Conservation (phyloP, 2,797 vertebrate species). For the Megalops cyprinoides region DNA sequence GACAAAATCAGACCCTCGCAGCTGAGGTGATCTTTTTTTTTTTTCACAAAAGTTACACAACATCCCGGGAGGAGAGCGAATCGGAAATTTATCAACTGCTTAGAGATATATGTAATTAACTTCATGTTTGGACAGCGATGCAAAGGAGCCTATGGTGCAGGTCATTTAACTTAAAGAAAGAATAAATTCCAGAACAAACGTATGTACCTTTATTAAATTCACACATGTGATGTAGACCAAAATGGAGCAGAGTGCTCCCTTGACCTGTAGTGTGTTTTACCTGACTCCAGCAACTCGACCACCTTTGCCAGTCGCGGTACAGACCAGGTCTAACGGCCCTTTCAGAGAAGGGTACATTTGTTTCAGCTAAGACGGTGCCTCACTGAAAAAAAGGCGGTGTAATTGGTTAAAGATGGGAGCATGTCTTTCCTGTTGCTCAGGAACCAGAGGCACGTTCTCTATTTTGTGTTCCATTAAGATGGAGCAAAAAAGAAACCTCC, state of each 20-base stretch:
- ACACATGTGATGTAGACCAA: too few species aligned
- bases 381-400: slow-evolving; percentile 52
- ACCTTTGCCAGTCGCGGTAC: slow-evolving; percentile 44
- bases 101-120: slow-evolving; percentile 47
- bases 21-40: slow-evolving; percentile 39
- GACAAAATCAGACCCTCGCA: slow-evolving; percentile 66
- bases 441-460: slow-evolving; percentile 58
- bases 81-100: slow-evolving; percentile 35
- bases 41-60: slow-evolving; percentile 56
- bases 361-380: slow-evolving; percentile 25
- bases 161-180: too few species aligned
- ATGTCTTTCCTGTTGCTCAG: slow-evolving; percentile 30
- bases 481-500: not conserved
- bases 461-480: slow-evolving; percentile 45
- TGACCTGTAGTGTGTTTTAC: too few species aligned
- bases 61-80: slow-evolving; percentile 48
- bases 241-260: too few species aligned
- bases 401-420: slow-evolving; percentile 62
- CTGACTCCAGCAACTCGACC: slow-evolving; percentile 48
- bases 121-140: too few species aligned
- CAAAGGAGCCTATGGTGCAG: too few species aligned
- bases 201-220: too few species aligned
- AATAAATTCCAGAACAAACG: too few species aligned
- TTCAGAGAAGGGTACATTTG: too few species aligned
- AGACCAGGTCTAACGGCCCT: too few species aligned